Conservation (phyloP, 1,140 invertebrate species). For the Drosophila burlai region DNA sequence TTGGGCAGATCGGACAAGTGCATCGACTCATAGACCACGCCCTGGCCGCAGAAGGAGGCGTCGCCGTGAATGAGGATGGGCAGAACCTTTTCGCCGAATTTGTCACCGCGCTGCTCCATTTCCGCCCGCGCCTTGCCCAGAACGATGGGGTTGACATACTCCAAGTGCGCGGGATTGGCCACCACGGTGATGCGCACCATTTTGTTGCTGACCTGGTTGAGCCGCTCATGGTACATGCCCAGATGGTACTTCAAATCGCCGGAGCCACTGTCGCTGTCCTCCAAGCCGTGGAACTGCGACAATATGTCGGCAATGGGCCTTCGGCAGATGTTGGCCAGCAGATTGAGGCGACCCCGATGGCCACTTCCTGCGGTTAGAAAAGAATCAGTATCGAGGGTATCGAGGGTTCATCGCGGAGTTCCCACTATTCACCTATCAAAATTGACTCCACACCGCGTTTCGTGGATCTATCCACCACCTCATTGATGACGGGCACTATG, state of each 20-base stretch:
- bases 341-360: neutral
- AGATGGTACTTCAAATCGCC: neutral
- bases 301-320: neutral
- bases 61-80: neutral
- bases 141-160: neutral
- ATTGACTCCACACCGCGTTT: neutral
- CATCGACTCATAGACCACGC: conserved; percentile 1
- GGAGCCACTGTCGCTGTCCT: neutral
- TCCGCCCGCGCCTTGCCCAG: neutral
- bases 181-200: neutral
- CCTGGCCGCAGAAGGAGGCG: conserved; percentile 1
- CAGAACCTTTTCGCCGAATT: neutral
- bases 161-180: neutral
- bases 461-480: neutral
- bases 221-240: neutral
- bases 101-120: neutral
- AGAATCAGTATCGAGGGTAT: neutral
- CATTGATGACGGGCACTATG: neutral
- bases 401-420: neutral
- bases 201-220: neutral
- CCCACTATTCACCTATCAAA: neutral
- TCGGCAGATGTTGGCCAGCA: neutral
- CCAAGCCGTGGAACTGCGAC: neutral
- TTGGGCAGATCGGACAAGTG: neutral
- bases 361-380: neutral